Evolutionary conservation across 1,140 invertebrate genomes (phyloP), one percentile per base, ranked within the genome.

Genomic region (Aphaenogaster floridana): DNA sequence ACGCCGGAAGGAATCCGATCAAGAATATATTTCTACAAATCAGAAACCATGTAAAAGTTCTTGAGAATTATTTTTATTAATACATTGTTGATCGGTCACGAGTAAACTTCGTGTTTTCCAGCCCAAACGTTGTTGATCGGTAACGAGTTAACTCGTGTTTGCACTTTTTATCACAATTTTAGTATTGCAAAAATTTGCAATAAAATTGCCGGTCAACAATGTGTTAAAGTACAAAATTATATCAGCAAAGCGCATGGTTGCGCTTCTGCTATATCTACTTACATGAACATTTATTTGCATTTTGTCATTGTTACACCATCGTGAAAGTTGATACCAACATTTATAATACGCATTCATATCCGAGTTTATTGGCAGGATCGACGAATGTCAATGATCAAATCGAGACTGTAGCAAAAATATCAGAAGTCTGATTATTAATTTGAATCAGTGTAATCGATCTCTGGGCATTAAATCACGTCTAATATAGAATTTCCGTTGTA

Each of bases 401-500:
- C 28, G 17, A 45, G 42, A 39, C 28, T 84, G 54, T 48, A n/a
- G 8, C 45, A 48, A 61, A 76, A 84, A 84, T 84, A 84, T 68
- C 11, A 1, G 17, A 72, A 54, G 50, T 63, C 45, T 39, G 54
- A 63, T 76, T 61, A 63, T 61, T 84, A 74, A 84, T 84, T 63
- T 61, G 28, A 76, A 76, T 50, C 42, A 39, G 39, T 57, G 48
- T 48, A 50, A 61, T 61, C 45, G 52, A 59, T 15, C 42, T 54
- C 54, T 34, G 48, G 13, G 8, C 21, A 72, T 59, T 28, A 45
- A 57, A 57, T 72, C 54, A 71, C 79, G 59, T 71, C 80, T 84
- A 76, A 84, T 74, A 39, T 81, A 59, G 48, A 54, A 76, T 84
- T 63, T 63, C n/a, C 13, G 52, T 83, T 50, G 57, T 8, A 21